These are phyloP conservation scores for Vulpes ferrilata DNA, from an alignment of 2,113 vertebrate genomes.

Conservation along the genomic window DNA sequence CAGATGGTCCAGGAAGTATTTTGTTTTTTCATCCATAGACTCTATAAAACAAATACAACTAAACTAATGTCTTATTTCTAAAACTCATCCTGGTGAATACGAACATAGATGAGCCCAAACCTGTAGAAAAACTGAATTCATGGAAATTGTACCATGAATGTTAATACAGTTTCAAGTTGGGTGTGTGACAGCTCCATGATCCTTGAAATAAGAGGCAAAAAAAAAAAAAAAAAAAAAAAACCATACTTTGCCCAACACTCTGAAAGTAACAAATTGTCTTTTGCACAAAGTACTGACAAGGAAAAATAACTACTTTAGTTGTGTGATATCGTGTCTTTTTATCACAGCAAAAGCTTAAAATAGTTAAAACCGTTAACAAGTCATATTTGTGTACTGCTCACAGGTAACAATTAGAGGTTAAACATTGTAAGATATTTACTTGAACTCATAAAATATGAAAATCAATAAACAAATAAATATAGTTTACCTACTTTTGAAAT, in stretches of 20 bases:
- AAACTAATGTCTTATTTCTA: constrained; percentile 2
- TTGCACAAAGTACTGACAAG: not conserved
- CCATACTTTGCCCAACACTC: not conserved
- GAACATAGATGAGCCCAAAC: not conserved
- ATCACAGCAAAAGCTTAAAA: not conserved
- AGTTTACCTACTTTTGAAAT: constrained; percentile 94
- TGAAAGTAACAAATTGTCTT: not conserved
- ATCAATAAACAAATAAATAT: constrained; percentile 38
- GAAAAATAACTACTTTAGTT: constrained; percentile 28
- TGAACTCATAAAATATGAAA: not conserved
- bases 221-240: not conserved
- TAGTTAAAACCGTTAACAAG: not conserved
- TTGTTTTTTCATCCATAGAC: not conserved
- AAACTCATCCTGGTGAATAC: not conserved
- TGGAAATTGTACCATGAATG: not conserved
- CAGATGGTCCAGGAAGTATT: not conserved
- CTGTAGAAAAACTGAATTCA: constrained; percentile 26
- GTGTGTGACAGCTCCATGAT: not conserved
- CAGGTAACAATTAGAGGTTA: not conserved
- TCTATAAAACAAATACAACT: not conserved
- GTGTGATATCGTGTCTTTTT: not conserved
- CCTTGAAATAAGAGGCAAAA: not conserved
- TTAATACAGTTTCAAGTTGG: not conserved
- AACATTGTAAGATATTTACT: constrained; percentile 4
- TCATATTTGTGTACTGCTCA: not conserved